A percentile compares a stretch with the other conserved stretches of the same genome.
phyloP scores from a whole-genome alignment of 2,888 invertebrate genomes.

The Lampropteryx suffumata region DNA sequence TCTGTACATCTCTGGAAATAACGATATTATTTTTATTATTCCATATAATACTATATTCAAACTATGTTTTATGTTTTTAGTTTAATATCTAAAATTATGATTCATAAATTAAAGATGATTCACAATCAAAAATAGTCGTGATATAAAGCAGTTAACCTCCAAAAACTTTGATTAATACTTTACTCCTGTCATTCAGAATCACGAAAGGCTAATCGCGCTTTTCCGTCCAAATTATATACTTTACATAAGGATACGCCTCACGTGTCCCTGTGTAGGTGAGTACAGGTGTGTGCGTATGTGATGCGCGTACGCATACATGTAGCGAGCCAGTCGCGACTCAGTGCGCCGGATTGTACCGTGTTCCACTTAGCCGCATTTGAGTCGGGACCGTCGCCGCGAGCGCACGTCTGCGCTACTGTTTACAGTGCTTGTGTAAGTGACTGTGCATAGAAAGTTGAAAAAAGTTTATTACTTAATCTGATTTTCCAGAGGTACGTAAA shows the following conservation, averaged over 20 bases:
- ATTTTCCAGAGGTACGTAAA: conserved; percentile 36
- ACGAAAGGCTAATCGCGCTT: conserved; percentile 62
- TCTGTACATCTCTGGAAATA: too few species aligned
- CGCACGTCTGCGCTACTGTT: conserved; percentile 52
- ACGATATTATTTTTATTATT: too few species aligned
- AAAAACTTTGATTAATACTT: conserved; percentile 40
- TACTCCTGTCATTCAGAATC: conserved; percentile 44
- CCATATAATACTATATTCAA: too few species aligned
- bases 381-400: conserved; percentile 49
- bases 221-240: conserved; percentile 67
- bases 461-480: conserved; percentile 37
- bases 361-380: conserved; percentile 82
- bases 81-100: neutral
- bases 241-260: conserved; percentile 50
- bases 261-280: conserved; percentile 51
- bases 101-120: neutral
- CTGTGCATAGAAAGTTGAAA: conserved; percentile 39
- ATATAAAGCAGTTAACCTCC: conserved; percentile 32
- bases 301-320: conserved; percentile 34
- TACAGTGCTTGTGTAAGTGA: conserved; percentile 51
- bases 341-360: conserved; percentile 67
- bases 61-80: too few species aligned
- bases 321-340: conserved; percentile 49
- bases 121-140: too few species aligned
- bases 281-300: conserved; percentile 40